Evolutionary conservation across 1,140 invertebrate species (phyloP), one percentile per base, ranked within the genome.

Genomic region (Drosophila littoralis): DNA sequence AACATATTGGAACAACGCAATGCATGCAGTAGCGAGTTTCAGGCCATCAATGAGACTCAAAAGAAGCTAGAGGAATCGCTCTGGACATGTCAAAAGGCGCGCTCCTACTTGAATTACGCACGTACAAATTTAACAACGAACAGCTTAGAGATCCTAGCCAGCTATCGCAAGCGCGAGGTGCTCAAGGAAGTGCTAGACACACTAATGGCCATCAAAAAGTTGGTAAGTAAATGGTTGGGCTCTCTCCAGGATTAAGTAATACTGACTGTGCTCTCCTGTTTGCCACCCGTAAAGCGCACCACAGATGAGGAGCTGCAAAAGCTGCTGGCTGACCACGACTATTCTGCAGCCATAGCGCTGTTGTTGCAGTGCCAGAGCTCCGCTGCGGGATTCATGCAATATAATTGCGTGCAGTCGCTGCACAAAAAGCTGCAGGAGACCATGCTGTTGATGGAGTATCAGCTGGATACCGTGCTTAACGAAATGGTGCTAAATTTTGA

Each of bases 1-100:
- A 93, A 98, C 13, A 98, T 99, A 79, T 93, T 98, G 8, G 96
- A 98, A 91, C 97, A 99, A 75, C 95, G 98, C 58, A 95, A 95
- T 75, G 94, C 95, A 2, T 98, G 97, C 92, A 96, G 96, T 68
- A 93, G 94, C 10, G 97, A 99, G 92, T 96, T 99, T 77, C 93
- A 95, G 54, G 95, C 96, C 70, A 96, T 99, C 15, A 94, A 96
- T 68, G 94, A 95, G 69, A 95, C 64, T 94, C 98, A 90, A 93
- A 95, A 80, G 93, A 96, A 77, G 35, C 92, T 99, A 15, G 93
- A 95, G 67, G 94, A 95, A 45, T 95, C 96, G 0, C 85, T 97
- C 9, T 93, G 94, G 72, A 95, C 95, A 2, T 98, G 96, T 85
- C 94, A 94, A 76, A 93, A 94, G 72, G 95, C 96, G 13, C 94